Percentiles rank a stretch among this genome's conserved stretches.
These are phyloP conservation scores for Choreutis nemorana DNA, from an alignment of 2,888 invertebrate genomes.

Conservation along the genomic window DNA sequence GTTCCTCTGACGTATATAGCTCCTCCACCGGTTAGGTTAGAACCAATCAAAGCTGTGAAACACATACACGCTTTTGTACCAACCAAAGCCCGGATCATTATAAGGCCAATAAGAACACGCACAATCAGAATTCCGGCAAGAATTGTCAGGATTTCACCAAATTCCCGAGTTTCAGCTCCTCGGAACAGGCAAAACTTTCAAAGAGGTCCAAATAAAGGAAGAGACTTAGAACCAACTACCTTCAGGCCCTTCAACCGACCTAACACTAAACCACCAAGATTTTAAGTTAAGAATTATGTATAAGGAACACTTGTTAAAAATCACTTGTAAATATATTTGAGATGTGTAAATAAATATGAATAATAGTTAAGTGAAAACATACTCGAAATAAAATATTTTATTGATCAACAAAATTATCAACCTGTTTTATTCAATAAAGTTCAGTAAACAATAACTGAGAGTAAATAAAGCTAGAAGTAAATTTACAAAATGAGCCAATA, in stretches of 20 bases:
- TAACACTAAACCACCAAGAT: slow-evolving; percentile 33
- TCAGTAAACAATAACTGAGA: too few species aligned
- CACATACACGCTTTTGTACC: slow-evolving; percentile 43
- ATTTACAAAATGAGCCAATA: too few species aligned
- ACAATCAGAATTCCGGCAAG: slow-evolving; percentile 21
- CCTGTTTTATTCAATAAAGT: too few species aligned
- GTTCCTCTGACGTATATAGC: slow-evolving; percentile 50
- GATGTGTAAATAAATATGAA: slow-evolving; percentile 1
- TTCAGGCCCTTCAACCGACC: slow-evolving; percentile 32
- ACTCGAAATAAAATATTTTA: too few species aligned
- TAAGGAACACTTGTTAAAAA: neutral
- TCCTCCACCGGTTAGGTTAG: slow-evolving; percentile 35
- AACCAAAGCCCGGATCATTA: slow-evolving; percentile 33
- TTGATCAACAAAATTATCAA: too few species aligned
- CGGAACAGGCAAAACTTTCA: slow-evolving; percentile 19
- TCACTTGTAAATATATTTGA: slow-evolving; percentile 7
- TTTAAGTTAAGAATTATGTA: neutral
- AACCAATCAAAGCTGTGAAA: slow-evolving; percentile 21
- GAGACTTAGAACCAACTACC: slow-evolving; percentile 41
- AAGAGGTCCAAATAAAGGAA: slow-evolving; percentile 16
- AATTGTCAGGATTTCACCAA: slow-evolving; percentile 19
- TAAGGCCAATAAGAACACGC: slow-evolving; percentile 34
- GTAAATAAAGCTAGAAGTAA: too few species aligned
- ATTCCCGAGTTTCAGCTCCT: slow-evolving; percentile 15
- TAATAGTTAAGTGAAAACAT: too few species aligned